Evolutionary conservation across 2,888 invertebrate species (phyloP).

Genomic region (Tyria jacobaeae): DNA sequence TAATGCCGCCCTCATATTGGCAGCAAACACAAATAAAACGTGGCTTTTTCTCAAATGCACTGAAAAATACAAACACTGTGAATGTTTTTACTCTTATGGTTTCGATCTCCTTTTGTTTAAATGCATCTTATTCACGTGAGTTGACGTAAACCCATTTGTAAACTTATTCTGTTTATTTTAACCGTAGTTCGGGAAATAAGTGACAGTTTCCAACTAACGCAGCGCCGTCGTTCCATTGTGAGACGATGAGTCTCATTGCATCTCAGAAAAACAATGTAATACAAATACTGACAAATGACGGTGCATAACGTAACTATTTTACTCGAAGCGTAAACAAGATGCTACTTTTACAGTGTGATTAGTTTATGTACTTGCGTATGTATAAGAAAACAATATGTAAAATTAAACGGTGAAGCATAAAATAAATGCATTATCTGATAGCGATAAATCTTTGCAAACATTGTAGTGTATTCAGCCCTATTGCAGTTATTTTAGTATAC

Average conservation of each 20-base stretch:
- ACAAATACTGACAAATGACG: not conserved
- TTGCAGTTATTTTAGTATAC: constrained; percentile 17
- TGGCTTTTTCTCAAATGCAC: constrained; percentile 41
- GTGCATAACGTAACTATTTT: not conserved
- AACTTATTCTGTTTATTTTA: constrained; percentile 3
- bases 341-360: constrained; percentile 2
- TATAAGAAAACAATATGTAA: constrained; percentile 9
- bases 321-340: constrained; percentile 9
- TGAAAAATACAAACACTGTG: constrained; percentile 27
- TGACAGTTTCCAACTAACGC: constrained; percentile 3
- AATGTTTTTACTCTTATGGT: constrained; percentile 14
- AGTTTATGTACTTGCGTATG: constrained; percentile 13
- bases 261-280: constrained; percentile 8
- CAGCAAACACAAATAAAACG: constrained; percentile 69
- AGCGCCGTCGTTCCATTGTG: constrained; percentile 11
- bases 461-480: constrained; percentile 7
- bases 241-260: no score
- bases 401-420: constrained; percentile 26
- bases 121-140: not conserved
- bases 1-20: constrained; percentile 73
- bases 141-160: constrained; percentile 9
- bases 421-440: constrained; percentile 17
- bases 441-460: constrained; percentile 17
- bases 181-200: constrained; percentile 3
- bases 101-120: constrained; percentile 6